These are phyloP conservation scores for Artibeus jamaicensis DNA, from an alignment of 2,797 vertebrate species.

Conservation along the genomic window DNA sequence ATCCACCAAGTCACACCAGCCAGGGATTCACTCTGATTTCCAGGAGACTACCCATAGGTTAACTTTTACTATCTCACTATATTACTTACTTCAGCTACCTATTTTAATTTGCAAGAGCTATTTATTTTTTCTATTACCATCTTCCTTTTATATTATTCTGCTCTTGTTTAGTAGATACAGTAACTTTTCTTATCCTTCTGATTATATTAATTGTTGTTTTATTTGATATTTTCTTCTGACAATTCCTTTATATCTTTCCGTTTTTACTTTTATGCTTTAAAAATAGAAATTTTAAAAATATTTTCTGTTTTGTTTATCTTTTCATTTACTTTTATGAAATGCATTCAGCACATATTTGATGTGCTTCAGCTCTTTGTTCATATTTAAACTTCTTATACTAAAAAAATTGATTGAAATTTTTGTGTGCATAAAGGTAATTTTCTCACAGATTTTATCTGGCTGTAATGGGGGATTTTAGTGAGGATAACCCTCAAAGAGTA, in stretches of 20 bases:
- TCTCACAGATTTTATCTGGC: not conserved
- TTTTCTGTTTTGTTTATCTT: not conserved
- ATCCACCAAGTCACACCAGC: too few species aligned
- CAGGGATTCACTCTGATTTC: not conserved
- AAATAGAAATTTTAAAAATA: not conserved
- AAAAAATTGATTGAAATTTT: not conserved
- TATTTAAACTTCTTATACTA: not conserved
- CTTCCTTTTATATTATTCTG: not conserved
- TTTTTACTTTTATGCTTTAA: not conserved
- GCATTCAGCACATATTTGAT: not conserved
- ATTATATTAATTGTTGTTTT: not conserved
- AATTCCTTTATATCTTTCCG: not conserved
- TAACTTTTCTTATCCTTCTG: not conserved
- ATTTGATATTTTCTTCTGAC: not conserved
- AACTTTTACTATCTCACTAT: not conserved
- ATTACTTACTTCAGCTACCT: slow-evolving; percentile 34
- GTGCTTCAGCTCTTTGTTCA: not conserved
- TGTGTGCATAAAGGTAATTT: not conserved
- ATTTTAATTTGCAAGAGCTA: not conserved
- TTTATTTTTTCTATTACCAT: not conserved
- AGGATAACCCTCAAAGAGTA: not conserved
- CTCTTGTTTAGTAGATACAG: not conserved
- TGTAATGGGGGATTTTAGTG: not conserved
- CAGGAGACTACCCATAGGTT: not conserved
- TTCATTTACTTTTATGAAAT: slow-evolving; percentile 21